Base-by-base conservation (phyloP, 1,140 invertebrate genomes). In the Drosophila tristis region DNA sequence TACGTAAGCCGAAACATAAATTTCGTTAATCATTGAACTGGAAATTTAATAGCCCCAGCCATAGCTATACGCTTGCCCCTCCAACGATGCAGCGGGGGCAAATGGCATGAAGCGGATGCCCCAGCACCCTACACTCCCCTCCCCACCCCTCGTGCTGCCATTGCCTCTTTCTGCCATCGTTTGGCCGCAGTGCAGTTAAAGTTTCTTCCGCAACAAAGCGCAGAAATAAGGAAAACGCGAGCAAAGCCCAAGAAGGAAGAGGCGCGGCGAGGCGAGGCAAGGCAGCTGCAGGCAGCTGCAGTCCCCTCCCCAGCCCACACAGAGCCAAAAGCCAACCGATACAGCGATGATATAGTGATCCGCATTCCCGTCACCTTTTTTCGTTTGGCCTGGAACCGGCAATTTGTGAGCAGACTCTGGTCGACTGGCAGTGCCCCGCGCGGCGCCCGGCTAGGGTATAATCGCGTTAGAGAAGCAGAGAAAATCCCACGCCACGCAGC, bases 11-110 rank as follows among this genome's bases (percentile, higher is more conserved):
- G 84, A 87, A 89, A 87, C 82, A 87, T 87, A 87, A 87, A 87
- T 87, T 87, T 87, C 84, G 82, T 87, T 87, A 87, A 89, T 87
- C 82, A 87, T 87, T 87, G 84, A 87, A 89, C 82, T 87, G 82
- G 78, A 87, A 87, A 87, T 87, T 87, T 87, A 87, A 87, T 87
- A 87, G 82, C 82, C 11, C 78, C 76, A 82, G 84, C 74, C 82
- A 82, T 66, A 77, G 76, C 80, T 58, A 60, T 51, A 55, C 47
- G 23, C 20, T 20, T 39, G 23, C 62, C 48, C 29, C 47, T 42
- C 26, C 31, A 56, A 42, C 16, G 43, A 59, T 47, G 43, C 54
- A 23, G 31, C 42, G 23, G 20, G 11, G 35, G 6, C 7, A 8
- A 31, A 31, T 15, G 31, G 31, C 3, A 43, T 55, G 23, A 42